Evolutionary conservation across 2,797 vertebrate species (phyloP).

Genomic region (Telmatherina bonti): DNA sequence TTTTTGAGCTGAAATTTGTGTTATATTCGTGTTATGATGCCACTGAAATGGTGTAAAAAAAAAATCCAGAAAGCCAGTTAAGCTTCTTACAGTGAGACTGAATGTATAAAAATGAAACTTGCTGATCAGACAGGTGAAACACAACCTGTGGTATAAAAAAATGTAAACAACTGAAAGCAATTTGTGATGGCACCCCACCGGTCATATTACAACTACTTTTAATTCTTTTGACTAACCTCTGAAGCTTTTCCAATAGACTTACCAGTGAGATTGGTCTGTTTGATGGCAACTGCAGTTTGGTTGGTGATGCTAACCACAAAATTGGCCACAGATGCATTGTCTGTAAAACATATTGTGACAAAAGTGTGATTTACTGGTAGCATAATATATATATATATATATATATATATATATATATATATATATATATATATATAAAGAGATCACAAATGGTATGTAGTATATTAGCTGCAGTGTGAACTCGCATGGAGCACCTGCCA

Average conservation of each 20-base stretch:
- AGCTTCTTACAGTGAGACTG: slow-evolving; percentile 56
- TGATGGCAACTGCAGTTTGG: slow-evolving; percentile 83
- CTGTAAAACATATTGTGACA: slow-evolving; percentile 82
- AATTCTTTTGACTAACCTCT: slow-evolving; percentile 61
- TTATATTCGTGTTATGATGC: not conserved
- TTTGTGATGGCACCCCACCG: slow-evolving; percentile 40
- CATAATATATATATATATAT: slow-evolving; percentile 21
- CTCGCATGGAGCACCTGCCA: slow-evolving; percentile 4
- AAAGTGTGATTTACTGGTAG: slow-evolving; percentile 49
- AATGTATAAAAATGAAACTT: slow-evolving; percentile 39
- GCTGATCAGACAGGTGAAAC: slow-evolving; percentile 65
- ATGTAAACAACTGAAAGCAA: slow-evolving; percentile 48
- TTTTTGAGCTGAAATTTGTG: slow-evolving; percentile 5
- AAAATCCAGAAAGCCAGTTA: slow-evolving; percentile 59
- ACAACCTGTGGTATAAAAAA: slow-evolving; percentile 37
- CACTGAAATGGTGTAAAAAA: slow-evolving; percentile 34
- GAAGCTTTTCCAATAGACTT: slow-evolving; percentile 51
- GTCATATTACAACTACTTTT: slow-evolving; percentile 49
- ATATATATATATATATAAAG: slow-evolving; percentile 16
- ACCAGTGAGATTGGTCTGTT: slow-evolving; percentile 81
- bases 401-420: slow-evolving; percentile 19
- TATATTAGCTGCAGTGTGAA: not conserved
- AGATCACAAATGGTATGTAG: slow-evolving; percentile 8
- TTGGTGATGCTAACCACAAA: slow-evolving; percentile 82
- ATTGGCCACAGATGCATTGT: slow-evolving; percentile 86